Conservation (phyloP, 35 echinoderm and acorn worm genomes). For the Lytechinus variegatus region DNA sequence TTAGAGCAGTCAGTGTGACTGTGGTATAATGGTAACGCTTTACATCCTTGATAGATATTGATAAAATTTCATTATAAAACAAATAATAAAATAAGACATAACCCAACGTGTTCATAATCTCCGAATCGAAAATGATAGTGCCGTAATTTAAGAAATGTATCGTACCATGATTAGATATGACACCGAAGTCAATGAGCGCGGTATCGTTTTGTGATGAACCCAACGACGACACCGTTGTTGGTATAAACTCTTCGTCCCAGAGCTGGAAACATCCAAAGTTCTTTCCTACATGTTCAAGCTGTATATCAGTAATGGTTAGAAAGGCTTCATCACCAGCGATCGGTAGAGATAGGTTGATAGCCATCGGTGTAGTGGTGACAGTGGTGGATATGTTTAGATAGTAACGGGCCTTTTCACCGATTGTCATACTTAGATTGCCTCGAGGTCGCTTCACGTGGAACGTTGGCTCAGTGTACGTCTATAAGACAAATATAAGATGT, state of each 20-base stretch:
- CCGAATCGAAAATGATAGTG: too few relatives aligned
- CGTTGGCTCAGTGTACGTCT: constrained; percentile 59
- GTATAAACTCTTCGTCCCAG: constrained; percentile 68
- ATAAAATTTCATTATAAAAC: too few relatives aligned
- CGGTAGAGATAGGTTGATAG: constrained; percentile 78
- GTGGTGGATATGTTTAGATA: constrained; percentile 76
- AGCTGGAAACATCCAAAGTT: constrained; percentile 79
- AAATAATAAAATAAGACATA: too few relatives aligned
- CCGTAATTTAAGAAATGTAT: not conserved
- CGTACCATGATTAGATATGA: constrained; percentile 87
- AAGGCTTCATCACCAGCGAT: constrained; percentile 72
- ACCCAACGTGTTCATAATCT: too few relatives aligned
- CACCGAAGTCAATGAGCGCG: constrained; percentile 74
- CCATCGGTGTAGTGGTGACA: constrained; percentile 73
- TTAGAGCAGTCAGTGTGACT: too few relatives aligned
- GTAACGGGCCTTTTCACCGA: constrained; percentile 77
- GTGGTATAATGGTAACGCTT: too few relatives aligned
- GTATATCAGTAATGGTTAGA: constrained; percentile 70
- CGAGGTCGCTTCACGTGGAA: constrained; percentile 61
- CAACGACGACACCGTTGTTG: constrained; percentile 58
- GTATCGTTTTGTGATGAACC: constrained; percentile 77
- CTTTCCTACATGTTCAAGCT: constrained; percentile 59
- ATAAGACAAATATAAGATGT: not conserved
- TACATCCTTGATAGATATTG: too few relatives aligned
- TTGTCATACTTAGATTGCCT: constrained; percentile 73